Conservation (phyloP, 2,797 vertebrate species). For the Danio kyathit region DNA sequence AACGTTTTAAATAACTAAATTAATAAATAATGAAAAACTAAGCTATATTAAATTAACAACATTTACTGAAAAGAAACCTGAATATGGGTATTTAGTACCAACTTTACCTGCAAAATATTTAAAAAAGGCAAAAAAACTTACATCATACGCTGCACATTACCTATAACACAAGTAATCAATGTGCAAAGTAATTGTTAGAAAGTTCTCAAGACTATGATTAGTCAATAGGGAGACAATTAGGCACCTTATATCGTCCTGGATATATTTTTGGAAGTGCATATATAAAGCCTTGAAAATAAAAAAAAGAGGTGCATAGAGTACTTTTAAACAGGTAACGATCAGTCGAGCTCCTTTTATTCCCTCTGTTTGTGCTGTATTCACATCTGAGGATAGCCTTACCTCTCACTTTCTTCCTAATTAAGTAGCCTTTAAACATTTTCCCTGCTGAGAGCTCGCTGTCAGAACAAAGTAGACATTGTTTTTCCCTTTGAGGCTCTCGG, state of each 20-base stretch:
- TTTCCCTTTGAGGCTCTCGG: slow-evolving; percentile 68
- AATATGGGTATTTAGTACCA: no score
- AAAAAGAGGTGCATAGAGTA: slow-evolving; percentile 17
- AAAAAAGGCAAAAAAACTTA: neutral
- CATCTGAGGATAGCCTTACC: slow-evolving; percentile 68
- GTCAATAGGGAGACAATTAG: slow-evolving; percentile 14
- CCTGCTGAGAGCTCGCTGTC: slow-evolving; percentile 71
- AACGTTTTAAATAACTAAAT: no score
- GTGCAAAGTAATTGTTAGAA: neutral
- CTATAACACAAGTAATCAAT: neutral
- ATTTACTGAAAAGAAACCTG: no score
- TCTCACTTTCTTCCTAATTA: slow-evolving; percentile 74
- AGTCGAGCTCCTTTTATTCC: slow-evolving; percentile 52
- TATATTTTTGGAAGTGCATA: slow-evolving; percentile 1
- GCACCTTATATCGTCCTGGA: neutral
- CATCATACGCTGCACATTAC: neutral
- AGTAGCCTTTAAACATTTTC: slow-evolving; percentile 68
- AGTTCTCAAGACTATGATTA: neutral
- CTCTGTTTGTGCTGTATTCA: slow-evolving; percentile 62
- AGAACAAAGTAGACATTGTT: slow-evolving; percentile 74
- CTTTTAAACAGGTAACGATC: slow-evolving; percentile 53
- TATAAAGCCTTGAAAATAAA: neutral
- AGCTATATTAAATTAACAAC: no score
- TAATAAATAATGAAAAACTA: no score
- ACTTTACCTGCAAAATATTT: neutral